Base-by-base conservation (phyloP, 2,113 vertebrate genomes). In the Aythya baeri region DNA sequence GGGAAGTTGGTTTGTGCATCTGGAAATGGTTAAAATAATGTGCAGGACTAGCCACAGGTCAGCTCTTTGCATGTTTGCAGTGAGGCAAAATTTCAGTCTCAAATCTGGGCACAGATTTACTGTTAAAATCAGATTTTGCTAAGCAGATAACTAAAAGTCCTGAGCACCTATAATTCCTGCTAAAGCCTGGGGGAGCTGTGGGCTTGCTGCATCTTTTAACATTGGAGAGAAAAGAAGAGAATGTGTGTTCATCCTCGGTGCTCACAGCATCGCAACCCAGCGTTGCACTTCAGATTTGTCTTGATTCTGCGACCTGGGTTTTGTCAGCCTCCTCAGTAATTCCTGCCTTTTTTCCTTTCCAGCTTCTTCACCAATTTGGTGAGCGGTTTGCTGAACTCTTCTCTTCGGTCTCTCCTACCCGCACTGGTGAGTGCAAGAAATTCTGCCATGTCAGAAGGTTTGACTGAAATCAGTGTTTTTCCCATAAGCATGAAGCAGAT, bases 291-390 rank as follows among this genome's bases (percentile, higher is more conserved):
- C 7, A 3, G 23, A 4, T n/a, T 61, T 26, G 31, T 21, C 44
- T 31, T 5, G 36, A 8, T 41, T 36, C 62, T 11, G 54, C 73
- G 58, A 15, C 3, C 9, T 3, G 1, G 31, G 25, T n/a, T 78
- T 25, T 68, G 65, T 23, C 70, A 59, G 14, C 46, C n/a, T 58
- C 50, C n/a, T 17, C 4, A 27, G 2, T 49, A 4, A 58, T 75
- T 76, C 44, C 65, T 73, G 36, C 32, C 44, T 46, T n/a, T 31
- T 74, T 75, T 18, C 55, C n/a, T 59, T 65, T 27, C n/a, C 77
- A 97, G 97, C 17, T 3, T 92, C 58, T 7, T 97, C n/a, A 79
- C 75, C 75, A 62, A 12, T 5, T 21, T 96, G 57, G 41, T 85
- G 43, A 89, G 92, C 49, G 4, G 11, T 0, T 2, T 89, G 75